phyloP scores from a whole-genome alignment of 1,140 invertebrate genomes.

The Procambarus clarkii region DNA sequence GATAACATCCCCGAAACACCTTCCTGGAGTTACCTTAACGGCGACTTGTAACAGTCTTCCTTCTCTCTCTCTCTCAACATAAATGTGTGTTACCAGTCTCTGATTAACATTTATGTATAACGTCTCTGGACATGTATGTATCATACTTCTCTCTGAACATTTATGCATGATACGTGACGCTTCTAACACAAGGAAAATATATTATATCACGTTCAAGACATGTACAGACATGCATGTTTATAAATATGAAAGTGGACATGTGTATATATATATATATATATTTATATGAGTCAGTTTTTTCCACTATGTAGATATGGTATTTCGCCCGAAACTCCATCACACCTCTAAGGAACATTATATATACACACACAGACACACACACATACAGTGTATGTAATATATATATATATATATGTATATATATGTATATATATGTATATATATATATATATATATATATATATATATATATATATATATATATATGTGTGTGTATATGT shows the following conservation, averaged over 20 bases:
- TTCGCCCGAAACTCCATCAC: background rate
- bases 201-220: conserved; percentile 47
- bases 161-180: conserved; percentile 40
- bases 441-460: conserved; percentile 24
- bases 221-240: conserved; percentile 47
- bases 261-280: conserved; percentile 5
- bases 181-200: conserved; percentile 55
- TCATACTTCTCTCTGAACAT: conserved; percentile 21
- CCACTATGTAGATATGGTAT: background rate
- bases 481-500: background rate
- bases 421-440: conserved; percentile 19
- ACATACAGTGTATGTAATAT: no score
- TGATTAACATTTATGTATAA: no score
- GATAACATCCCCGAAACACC: background rate
- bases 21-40: conserved; percentile 21
- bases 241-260: conserved; percentile 42
- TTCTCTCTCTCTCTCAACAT: no score
- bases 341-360: background rate
- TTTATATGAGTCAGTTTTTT: conserved; percentile 17
- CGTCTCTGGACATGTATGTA: background rate
- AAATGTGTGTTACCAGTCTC: no score
- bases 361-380: no score
- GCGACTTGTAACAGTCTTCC: background rate
- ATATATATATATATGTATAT: conserved; percentile 38
- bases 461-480: conserved; percentile 5